Conservation (phyloP, 2,113 vertebrate species). For the Thamnaconus septentrionalis region DNA sequence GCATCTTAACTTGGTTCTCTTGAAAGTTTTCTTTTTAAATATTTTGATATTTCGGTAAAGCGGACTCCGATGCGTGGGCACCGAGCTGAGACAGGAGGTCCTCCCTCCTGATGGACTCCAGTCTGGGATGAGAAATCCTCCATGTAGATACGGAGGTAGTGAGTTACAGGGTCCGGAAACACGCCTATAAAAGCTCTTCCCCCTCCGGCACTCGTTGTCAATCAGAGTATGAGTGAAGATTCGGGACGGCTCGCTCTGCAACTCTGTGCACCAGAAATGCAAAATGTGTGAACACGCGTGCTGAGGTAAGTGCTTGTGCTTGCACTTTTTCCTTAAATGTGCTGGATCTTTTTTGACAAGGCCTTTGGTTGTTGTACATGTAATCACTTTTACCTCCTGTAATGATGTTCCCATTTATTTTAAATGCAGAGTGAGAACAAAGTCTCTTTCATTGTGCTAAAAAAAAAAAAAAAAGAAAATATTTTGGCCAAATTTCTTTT, state of each 20-base stretch:
- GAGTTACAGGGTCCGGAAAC: constrained; percentile 45
- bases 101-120: constrained; percentile 10
- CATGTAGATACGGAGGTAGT: constrained; percentile 13
- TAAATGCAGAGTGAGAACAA: too few species aligned
- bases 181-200: constrained; percentile 58
- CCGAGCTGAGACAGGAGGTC: constrained; percentile 42
- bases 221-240: constrained; percentile 23
- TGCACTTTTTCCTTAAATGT: too few species aligned
- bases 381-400: too few species aligned
- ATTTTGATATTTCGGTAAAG: neutral
- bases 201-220: constrained; percentile 3
- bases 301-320: constrained; percentile 40
- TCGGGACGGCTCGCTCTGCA: constrained; percentile 27
- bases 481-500: too few species aligned
- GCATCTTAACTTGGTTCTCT: constrained; percentile 13
- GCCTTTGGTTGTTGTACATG: too few species aligned
- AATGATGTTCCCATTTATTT: too few species aligned
- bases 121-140: constrained; percentile 35
- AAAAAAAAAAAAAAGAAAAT: too few species aligned
- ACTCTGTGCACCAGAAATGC: constrained; percentile 17
- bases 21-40: too few species aligned
- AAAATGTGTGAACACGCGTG: constrained; percentile 19
- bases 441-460: too few species aligned
- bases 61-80: constrained; percentile 31
- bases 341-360: too few species aligned